phyloP scores from a whole-genome alignment of 92 coral and sea anemone species.

The Blastomussa wellsi region DNA sequence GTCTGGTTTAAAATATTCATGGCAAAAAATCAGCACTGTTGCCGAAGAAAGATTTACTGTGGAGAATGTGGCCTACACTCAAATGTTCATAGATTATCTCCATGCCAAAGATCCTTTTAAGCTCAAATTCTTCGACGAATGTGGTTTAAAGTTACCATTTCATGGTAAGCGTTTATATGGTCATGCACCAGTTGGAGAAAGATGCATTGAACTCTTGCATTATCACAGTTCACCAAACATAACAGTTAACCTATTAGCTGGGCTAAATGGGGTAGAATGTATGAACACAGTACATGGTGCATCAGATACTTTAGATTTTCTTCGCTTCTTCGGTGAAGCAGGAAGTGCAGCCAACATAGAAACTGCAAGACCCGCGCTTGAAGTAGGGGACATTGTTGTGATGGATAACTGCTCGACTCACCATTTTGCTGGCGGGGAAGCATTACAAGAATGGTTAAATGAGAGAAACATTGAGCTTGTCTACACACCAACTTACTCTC shows the following conservation, averaged over 20 bases:
- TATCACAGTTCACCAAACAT: conserved; percentile 56
- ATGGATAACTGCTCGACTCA: conserved; percentile 47
- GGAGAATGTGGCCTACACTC: conserved; percentile 63
- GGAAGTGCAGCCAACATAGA: conserved; percentile 37
- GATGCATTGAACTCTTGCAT: conserved; percentile 55
- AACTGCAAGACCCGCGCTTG: conserved; percentile 52
- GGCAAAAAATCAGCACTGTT: conserved; percentile 35
- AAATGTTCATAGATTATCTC: conserved; percentile 50
- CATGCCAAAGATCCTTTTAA: conserved; percentile 47
- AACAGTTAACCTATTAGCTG: conserved; percentile 59
- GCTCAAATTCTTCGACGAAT: conserved; percentile 61
- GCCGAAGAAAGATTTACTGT: conserved; percentile 55
- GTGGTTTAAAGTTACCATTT: conserved; percentile 59
- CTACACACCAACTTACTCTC: conserved; percentile 58
- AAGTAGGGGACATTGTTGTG: conserved; percentile 50
- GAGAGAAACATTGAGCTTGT: conserved; percentile 23
- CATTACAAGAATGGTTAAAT: conserved; percentile 17
- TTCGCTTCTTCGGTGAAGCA: conserved; percentile 49
- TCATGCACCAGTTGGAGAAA: conserved; percentile 59
- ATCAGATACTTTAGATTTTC: conserved; percentile 40
- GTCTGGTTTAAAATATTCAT: conserved; percentile 47
- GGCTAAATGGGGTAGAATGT: conserved; percentile 47
- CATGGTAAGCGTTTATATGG: conserved; percentile 55
- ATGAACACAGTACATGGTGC: conserved; percentile 55
- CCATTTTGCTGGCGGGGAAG: conserved; percentile 35